Conservation (phyloP, 2,888 invertebrate genomes). For the Lingula anatina region DNA sequence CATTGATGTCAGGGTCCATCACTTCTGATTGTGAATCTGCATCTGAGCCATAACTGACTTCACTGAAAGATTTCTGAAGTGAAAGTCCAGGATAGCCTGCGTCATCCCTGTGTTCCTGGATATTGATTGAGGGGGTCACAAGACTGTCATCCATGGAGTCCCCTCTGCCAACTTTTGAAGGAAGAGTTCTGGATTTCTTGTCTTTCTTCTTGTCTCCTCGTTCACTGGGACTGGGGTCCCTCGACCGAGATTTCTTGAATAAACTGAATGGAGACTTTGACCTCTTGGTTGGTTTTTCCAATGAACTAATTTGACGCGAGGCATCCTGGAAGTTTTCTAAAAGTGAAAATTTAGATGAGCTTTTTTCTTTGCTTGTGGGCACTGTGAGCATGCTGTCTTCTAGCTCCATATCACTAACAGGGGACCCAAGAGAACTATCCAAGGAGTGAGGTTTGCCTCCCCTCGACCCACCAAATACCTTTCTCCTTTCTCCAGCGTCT, state of each 20-base stretch:
- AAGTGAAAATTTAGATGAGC: conserved; percentile 33
- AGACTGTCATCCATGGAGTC: not conserved
- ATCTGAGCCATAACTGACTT: conserved; percentile 17
- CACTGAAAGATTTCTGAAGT: conserved; percentile 21
- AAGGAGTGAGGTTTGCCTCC: conserved; percentile 45
- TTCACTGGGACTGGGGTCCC: conserved; percentile 30
- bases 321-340: conserved; percentile 37
- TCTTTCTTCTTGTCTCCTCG: not conserved
- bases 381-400: conserved; percentile 55
- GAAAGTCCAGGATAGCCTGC: too few relatives aligned
- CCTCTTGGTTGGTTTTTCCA: conserved; percentile 49
- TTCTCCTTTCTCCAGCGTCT: conserved; percentile 20
- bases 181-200: not conserved
- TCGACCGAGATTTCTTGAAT: conserved; percentile 55
- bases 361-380: conserved; percentile 63
- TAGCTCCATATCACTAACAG: conserved; percentile 20
- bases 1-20: too few relatives aligned
- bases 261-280: conserved; percentile 83
- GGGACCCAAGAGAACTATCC: conserved; percentile 46
- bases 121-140: not conserved
- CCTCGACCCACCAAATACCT: conserved; percentile 25
- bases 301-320: conserved; percentile 12
- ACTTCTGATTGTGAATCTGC: conserved; percentile 43
- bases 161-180: not conserved
- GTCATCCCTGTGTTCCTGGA: not conserved